Percentiles rank a stretch among this genome's conserved stretches.
phyloP scores from a whole-genome alignment of 2,113 vertebrate genomes.

The Amblyopsis rosae region DNA sequence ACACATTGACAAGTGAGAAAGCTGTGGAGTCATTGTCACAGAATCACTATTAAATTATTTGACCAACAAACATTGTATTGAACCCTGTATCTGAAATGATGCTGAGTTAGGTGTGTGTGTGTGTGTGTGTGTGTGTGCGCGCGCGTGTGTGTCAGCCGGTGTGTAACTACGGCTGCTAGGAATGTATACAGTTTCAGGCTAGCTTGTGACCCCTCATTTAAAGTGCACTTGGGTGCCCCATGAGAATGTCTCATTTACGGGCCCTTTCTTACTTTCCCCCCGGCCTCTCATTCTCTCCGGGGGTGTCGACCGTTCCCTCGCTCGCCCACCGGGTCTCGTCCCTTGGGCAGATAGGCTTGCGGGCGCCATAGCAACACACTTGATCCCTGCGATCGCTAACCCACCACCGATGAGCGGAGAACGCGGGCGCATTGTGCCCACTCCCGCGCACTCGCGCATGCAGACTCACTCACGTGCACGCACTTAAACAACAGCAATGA shows the following conservation, averaged over 20 bases:
- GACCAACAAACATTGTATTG: neutral
- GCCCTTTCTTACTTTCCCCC: neutral
- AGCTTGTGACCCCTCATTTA: conserved; percentile 35
- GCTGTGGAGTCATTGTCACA: no score
- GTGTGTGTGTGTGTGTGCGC: neutral
- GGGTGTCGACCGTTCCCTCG: conserved; percentile 53
- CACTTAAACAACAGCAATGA: no score
- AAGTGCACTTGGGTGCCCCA: conserved; percentile 42
- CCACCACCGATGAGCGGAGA: conserved; percentile 46
- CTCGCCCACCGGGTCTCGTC: conserved; percentile 42
- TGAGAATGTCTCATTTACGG: conserved; percentile 43
- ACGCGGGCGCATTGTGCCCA: conserved; percentile 24
- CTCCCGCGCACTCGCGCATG: conserved; percentile 5
- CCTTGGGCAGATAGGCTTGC: conserved; percentile 42
- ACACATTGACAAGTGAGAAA: no score
- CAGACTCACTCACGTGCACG: conserved; percentile 2
- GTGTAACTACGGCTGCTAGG: neutral
- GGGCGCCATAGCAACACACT: conserved; percentile 57
- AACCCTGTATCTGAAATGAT: neutral
- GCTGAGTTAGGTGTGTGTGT: neutral
- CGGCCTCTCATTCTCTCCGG: conserved; percentile 10
- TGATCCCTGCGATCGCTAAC: conserved; percentile 50
- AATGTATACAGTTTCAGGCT: conserved; percentile 34
- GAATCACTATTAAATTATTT: neutral
- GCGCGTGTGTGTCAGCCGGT: conserved; percentile 3